Evolutionary conservation across 1,140 invertebrate genomes (phyloP).

Genomic region (Varroa destructor): DNA sequence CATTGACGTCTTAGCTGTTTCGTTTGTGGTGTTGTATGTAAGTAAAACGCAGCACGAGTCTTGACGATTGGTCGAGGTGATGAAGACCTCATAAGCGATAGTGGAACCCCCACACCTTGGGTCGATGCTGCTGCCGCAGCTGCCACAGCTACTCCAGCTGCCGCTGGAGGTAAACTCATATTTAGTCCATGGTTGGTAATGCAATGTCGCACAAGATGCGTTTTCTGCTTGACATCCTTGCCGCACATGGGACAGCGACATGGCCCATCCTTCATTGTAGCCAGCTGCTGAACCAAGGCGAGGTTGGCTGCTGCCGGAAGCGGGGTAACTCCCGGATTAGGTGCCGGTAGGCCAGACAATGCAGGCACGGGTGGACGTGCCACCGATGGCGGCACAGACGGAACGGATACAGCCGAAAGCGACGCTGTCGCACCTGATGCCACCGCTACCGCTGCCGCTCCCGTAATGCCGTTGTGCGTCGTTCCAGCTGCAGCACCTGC

Average conservation of each 20-base stretch:
- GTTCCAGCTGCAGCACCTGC: neutral
- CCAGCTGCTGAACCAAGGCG: conserved; percentile 27
- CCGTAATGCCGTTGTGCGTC: too few relatives aligned
- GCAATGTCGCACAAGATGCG: conserved; percentile 77
- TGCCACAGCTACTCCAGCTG: neutral
- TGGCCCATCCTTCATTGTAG: conserved; percentile 20
- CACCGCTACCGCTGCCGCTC: conserved; percentile 7
- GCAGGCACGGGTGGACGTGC: neutral
- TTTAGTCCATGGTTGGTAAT: conserved; percentile 70
- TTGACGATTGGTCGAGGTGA: conserved; percentile 86
- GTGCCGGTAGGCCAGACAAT: neutral
- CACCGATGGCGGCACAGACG: too few relatives aligned
- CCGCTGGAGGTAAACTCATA: conserved; percentile 25
- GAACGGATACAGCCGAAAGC: too few relatives aligned
- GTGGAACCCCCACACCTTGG: neutral
- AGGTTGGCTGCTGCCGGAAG: conserved; percentile 25
- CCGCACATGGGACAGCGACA: conserved; percentile 34
- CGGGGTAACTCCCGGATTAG: conserved; percentile 25
- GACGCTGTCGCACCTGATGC: neutral
- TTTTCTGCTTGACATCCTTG: conserved; percentile 75
- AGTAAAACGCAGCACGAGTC: conserved; percentile 84
- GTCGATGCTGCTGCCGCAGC: neutral
- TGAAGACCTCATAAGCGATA: neutral
- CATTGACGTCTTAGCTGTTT: conserved; percentile 70
- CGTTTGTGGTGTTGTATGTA: conserved; percentile 71